Evolutionary conservation across 2,888 invertebrate species (phyloP).

Genomic region (Sepioteuthis lessoniana): DNA sequence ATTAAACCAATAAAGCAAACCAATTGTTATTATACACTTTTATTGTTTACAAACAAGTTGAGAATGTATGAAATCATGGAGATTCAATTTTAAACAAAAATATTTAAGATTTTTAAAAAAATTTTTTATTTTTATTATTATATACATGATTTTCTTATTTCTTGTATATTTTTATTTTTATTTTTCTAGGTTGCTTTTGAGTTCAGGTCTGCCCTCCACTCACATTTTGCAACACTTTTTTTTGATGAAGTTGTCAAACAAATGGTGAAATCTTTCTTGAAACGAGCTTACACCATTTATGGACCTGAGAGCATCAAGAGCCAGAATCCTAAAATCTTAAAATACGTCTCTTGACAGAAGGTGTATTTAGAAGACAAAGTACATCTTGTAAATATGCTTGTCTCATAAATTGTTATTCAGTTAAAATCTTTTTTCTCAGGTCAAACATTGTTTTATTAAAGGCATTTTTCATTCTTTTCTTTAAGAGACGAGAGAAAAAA

Average conservation of each 20-base stretch:
- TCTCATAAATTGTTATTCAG: neutral
- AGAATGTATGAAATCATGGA: no score
- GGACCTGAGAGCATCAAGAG: constrained; percentile 78
- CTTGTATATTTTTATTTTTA: neutral
- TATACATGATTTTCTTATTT: no score
- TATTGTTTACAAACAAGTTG: no score
- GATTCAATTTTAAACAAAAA: no score
- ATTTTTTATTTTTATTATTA: no score
- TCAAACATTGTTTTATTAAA: neutral
- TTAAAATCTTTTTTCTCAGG: neutral
- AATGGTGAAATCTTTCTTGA: constrained; percentile 95
- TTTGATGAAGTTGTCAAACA: constrained; percentile 96
- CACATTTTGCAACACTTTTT: constrained; percentile 91
- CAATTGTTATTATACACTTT: no score
- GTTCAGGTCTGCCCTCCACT: constrained; percentile 90
- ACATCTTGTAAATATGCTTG: neutral
- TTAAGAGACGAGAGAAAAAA: neutral
- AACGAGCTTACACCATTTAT: constrained; percentile 86
- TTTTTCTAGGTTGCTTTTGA: constrained; percentile 81
- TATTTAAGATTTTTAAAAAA: no score
- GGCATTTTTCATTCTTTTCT: neutral
- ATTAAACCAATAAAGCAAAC: no score
- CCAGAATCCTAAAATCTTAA: constrained; percentile 64
- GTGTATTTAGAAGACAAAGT: constrained; percentile 44
- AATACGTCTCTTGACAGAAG: constrained; percentile 61